A percentile compares a stretch with the other conserved stretches of the same genome.
phyloP scores from a whole-genome alignment of 2,888 invertebrate species.

The Sphaerophoria taeniata region DNA sequence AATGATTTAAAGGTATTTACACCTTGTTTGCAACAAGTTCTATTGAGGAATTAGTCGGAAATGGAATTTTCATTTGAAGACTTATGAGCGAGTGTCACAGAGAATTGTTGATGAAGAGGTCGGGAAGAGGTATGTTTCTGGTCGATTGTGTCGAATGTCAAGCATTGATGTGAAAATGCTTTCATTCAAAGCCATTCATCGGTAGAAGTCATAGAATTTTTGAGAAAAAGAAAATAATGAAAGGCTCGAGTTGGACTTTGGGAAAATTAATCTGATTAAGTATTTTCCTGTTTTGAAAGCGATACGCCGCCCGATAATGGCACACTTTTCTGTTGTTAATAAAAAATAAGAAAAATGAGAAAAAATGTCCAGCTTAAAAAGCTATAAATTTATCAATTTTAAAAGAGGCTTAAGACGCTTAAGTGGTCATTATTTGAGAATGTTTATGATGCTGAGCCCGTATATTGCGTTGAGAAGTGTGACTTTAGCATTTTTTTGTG shows the following conservation, averaged over 20 bases:
- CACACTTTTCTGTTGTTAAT: background rate
- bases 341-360: background rate
- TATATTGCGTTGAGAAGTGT: background rate
- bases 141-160: conserved; percentile 16
- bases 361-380: background rate
- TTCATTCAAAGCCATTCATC: conserved; percentile 4
- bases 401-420: background rate
- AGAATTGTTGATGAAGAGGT: too few relatives aligned
- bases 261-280: background rate
- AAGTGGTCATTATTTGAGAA: conserved; percentile 1
- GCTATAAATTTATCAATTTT: conserved; percentile 35
- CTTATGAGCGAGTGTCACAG: background rate
- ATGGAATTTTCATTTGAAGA: conserved; percentile 34
- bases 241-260: background rate
- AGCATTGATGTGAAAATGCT: background rate
- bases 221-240: conserved; percentile 1
- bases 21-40: conserved; percentile 66
- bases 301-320: conserved; percentile 5
- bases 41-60: conserved; percentile 36
- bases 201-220: background rate
- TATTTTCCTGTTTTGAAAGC: conserved; percentile 8
- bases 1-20: conserved; percentile 70
- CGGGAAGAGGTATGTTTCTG: conserved; percentile 6
- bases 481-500: background rate
- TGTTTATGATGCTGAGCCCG: background rate